Conservation (phyloP, 2,888 invertebrate genomes). For the Brenthis hecate region DNA sequence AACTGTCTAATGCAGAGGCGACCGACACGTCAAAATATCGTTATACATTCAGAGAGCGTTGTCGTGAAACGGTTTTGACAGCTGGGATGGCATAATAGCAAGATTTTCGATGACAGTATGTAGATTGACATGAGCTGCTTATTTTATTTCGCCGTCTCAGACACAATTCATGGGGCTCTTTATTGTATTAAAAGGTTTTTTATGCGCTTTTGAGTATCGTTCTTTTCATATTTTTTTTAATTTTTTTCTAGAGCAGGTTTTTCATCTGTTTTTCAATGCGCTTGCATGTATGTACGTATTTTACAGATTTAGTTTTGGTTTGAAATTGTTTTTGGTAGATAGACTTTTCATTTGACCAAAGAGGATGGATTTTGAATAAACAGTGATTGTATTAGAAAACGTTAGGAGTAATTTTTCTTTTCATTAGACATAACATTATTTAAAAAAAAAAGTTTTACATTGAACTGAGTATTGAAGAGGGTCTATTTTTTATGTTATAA, state of each 20-base stretch:
- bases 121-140: slow-evolving; percentile 36
- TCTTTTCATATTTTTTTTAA: neutral
- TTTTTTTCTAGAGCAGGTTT: neutral
- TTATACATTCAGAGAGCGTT: slow-evolving; percentile 42
- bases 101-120: slow-evolving; percentile 43
- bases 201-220: neutral
- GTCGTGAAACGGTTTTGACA: slow-evolving; percentile 48
- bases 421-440: too few relatives aligned
- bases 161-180: slow-evolving; percentile 24
- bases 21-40: slow-evolving; percentile 43
- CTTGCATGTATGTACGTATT: neutral
- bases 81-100: slow-evolving; percentile 43
- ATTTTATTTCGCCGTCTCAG: slow-evolving; percentile 31
- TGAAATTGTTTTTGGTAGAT: slow-evolving; percentile 1
- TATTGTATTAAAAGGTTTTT: neutral
- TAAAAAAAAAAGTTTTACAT: too few relatives aligned
- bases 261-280: neutral
- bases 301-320: slow-evolving; percentile 2
- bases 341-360: too few relatives aligned
- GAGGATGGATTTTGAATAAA: too few relatives aligned
- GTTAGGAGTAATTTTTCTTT: too few relatives aligned
- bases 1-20: slow-evolving; percentile 42
- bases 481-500: too few relatives aligned
- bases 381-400: too few relatives aligned
- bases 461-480: too few relatives aligned